These are phyloP conservation scores for Siderastrea radians DNA, from an alignment of 92 coral and sea anemone species.

Conservation along the genomic window DNA sequence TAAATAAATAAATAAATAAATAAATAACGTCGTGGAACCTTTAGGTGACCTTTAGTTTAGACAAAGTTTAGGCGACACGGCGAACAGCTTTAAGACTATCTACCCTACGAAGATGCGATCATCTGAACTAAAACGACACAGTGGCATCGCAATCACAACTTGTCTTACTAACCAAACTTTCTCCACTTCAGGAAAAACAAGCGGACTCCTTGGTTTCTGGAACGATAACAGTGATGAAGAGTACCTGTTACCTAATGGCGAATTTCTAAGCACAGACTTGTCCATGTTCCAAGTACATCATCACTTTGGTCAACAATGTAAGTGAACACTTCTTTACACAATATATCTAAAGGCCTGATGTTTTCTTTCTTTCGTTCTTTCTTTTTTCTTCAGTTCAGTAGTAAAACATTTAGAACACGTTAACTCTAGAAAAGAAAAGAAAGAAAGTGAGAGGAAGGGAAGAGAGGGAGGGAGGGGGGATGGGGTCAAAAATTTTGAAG, in stretches of 20 bases:
- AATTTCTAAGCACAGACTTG: slow-evolving; percentile 24
- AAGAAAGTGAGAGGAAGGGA: too few relatives aligned
- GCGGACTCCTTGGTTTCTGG: slow-evolving; percentile 61
- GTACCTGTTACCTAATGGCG: slow-evolving; percentile 33
- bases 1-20: too few relatives aligned
- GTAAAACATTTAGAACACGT: too few relatives aligned
- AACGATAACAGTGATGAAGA: slow-evolving; percentile 41
- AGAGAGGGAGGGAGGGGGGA: too few relatives aligned
- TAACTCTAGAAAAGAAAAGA: too few relatives aligned
- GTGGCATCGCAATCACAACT: background rate
- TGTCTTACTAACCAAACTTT: background rate
- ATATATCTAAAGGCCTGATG: too few relatives aligned
- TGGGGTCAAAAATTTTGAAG: too few relatives aligned
- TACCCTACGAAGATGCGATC: background rate
- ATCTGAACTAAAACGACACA: background rate
- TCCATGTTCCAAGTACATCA: slow-evolving; percentile 36
- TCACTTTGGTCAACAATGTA: slow-evolving; percentile 43
- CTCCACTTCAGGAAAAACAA: slow-evolving; percentile 31
- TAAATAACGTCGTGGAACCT: too few relatives aligned
- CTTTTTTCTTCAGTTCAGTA: too few relatives aligned
- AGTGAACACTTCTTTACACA: background rate
- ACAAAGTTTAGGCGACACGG: too few relatives aligned
- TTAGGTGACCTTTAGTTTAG: too few relatives aligned
- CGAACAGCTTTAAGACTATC: too few relatives aligned
- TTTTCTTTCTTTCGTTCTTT: background rate